phyloP scores from a whole-genome alignment of 2,113 vertebrate species.

The Plotosus lineatus region DNA sequence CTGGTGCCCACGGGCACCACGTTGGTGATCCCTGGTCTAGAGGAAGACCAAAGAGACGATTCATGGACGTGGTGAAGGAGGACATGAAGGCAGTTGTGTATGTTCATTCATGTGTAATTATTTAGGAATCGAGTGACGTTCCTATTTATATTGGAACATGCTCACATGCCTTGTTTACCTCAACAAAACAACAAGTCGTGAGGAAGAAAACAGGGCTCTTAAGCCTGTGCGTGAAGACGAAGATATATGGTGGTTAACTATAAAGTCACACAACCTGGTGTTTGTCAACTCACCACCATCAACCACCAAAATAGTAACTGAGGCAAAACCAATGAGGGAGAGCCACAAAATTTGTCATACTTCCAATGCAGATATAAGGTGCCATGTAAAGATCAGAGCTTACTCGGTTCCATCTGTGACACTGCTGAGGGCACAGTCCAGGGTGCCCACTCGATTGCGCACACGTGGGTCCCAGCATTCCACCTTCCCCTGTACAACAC shows the following conservation, averaged over 20 bases:
- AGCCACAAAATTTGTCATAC: neutral
- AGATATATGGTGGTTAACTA: neutral
- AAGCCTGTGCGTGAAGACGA: neutral
- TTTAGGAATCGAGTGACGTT: neutral
- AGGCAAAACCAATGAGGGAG: neutral
- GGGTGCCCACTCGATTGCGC: slow-evolving; percentile 79
- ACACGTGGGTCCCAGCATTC: slow-evolving; percentile 97
- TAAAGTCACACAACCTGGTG: neutral
- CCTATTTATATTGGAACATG: neutral
- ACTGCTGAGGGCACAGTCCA: slow-evolving; percentile 92
- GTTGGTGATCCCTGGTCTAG: too few species aligned
- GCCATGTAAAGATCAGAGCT: slow-evolving; percentile 57
- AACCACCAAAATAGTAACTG: neutral
- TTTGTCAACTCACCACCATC: neutral
- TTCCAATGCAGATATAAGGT: neutral
- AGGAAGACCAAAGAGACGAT: too few species aligned
- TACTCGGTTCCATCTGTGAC: slow-evolving; percentile 86
- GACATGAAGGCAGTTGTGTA: too few species aligned
- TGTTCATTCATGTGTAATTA: neutral
- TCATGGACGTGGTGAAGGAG: too few species aligned
- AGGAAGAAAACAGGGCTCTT: neutral
- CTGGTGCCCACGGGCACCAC: too few species aligned
- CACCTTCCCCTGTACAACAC: slow-evolving; percentile 81
- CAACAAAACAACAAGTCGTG: neutral
- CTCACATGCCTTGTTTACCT: neutral